A percentile compares a stretch with the other conserved stretches of the same genome.
Conservation (phyloP, 2,797 vertebrate species). For the Pelobates cultripes region DNA sequence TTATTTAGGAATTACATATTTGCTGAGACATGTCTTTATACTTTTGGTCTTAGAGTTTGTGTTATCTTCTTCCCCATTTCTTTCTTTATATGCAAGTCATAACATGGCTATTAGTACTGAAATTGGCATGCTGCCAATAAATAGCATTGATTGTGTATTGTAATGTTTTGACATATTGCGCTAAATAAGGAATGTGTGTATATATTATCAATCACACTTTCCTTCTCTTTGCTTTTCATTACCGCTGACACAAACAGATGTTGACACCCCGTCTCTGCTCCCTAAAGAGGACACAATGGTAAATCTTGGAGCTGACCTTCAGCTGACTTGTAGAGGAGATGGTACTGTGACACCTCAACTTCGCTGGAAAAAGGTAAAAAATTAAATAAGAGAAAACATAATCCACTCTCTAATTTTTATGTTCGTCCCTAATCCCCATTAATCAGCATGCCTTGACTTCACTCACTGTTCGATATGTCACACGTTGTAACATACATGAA, state of each 20-base stretch:
- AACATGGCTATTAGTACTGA: no score
- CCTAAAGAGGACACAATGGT: constrained; percentile 27
- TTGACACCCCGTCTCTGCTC: constrained; percentile 64
- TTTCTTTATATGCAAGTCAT: no score
- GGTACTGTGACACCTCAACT: constrained; percentile 60
- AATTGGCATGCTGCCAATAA: no score
- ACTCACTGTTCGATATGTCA: background rate
- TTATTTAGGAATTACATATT: no score
- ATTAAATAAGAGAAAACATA: background rate
- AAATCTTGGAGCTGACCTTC: background rate
- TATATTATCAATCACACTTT: no score
- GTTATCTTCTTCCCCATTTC: no score
- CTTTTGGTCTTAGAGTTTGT: no score
- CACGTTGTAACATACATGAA: background rate
- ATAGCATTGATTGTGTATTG: no score
- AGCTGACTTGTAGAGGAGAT: constrained; percentile 52
- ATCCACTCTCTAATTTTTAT: background rate
- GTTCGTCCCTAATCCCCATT: background rate
- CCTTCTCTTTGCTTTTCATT: no score
- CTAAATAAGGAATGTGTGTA: no score
- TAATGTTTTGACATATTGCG: no score
- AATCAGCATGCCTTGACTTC: background rate
- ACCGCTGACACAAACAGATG: constrained; percentile 56
- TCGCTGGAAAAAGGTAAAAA: constrained; percentile 69
- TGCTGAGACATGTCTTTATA: no score